phyloP scores from a whole-genome alignment of 37 sponge, comb jelly and placozoan genomes.

The Halichondria panicea region DNA sequence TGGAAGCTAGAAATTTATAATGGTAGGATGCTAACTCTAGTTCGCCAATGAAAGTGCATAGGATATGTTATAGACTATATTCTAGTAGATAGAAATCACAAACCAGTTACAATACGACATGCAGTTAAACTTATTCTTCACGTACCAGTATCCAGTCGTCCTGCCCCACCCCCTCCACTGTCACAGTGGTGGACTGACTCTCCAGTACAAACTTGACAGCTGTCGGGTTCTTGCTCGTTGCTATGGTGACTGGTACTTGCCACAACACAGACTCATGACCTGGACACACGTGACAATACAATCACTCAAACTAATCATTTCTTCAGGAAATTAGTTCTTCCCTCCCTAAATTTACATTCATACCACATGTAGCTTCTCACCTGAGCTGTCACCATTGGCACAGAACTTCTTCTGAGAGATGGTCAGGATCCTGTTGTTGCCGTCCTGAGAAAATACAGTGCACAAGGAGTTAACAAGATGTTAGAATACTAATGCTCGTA shows the following conservation, averaged over 20 bases:
- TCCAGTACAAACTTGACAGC: constrained; percentile 50
- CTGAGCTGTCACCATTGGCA: constrained; percentile 74
- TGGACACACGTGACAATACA: neutral
- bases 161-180: constrained; percentile 30
- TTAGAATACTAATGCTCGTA: too few relatives aligned
- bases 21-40: too few relatives aligned
- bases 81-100: neutral
- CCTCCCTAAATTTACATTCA: constrained; percentile 8
- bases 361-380: neutral
- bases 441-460: constrained; percentile 60
- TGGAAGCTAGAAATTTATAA: too few relatives aligned
- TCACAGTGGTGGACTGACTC: constrained; percentile 15
- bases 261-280: constrained; percentile 47
- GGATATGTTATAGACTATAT: neutral
- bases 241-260: constrained; percentile 62
- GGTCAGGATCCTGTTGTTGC: constrained; percentile 42
- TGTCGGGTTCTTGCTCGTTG: constrained; percentile 15
- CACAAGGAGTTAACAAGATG: too few relatives aligned
- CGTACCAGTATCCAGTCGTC: constrained; percentile 62
- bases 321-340: neutral
- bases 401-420: constrained; percentile 78
- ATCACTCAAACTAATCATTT: neutral
- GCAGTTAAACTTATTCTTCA: neutral
- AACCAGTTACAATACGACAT: neutral
- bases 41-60: neutral